Conservation (phyloP, 2,113 vertebrate genomes). For the Halcyon senegalensis region DNA sequence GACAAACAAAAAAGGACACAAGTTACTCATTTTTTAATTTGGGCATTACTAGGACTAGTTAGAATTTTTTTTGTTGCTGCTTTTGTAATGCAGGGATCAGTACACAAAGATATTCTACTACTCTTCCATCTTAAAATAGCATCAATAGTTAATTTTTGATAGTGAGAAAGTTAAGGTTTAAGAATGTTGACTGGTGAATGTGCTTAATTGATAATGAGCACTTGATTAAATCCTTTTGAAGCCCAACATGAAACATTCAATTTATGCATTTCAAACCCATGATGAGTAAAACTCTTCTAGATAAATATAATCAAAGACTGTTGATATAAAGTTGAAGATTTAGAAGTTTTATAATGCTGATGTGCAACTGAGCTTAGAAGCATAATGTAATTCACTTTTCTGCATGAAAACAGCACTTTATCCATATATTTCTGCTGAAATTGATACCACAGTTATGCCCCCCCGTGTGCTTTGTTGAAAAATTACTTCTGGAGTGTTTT, state of each 20-base stretch:
- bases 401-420: not conserved
- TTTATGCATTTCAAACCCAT: not conserved
- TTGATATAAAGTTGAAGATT: not conserved
- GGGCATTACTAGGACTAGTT: not conserved
- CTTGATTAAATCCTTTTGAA: slow-evolving; percentile 10
- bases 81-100: not conserved
- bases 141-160: not conserved
- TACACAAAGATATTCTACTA: not conserved
- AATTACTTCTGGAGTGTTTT: not conserved
- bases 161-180: not conserved
- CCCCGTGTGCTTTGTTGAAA: not conserved
- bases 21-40: not conserved
- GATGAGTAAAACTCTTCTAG: not conserved
- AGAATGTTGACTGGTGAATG: slow-evolving; percentile 8
- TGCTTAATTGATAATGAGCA: not conserved
- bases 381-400: not conserved
- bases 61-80: not conserved
- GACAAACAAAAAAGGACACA: not conserved
- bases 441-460: not conserved
- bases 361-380: not conserved
- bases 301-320: not conserved
- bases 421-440: not conserved
- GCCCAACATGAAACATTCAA: not conserved
- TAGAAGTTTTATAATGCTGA: not conserved
- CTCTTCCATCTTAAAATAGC: not conserved